A percentile compares a stretch with the other conserved stretches of the same genome.
phyloP scores from a whole-genome alignment of 2,888 invertebrate genomes.

The Halocaridina rubra region DNA sequence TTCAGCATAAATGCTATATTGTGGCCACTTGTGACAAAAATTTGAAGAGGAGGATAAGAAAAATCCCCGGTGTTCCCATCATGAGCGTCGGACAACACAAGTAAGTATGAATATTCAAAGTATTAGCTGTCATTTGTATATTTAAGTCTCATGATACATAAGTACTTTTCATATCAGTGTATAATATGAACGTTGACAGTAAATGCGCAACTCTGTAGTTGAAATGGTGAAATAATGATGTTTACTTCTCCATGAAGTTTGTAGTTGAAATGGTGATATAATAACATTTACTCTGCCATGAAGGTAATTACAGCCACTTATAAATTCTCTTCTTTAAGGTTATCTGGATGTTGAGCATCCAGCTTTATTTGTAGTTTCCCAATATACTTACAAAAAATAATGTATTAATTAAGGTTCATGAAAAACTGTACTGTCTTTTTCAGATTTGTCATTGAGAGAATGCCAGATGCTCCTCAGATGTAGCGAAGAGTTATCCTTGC shows the following conservation, averaged over 20 bases:
- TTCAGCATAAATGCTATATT: constrained; percentile 96
- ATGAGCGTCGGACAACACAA: constrained; percentile 95
- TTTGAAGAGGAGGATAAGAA: constrained; percentile 91
- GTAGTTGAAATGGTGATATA: not conserved
- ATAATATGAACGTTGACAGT: not conserved
- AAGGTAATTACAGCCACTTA: too few species aligned
- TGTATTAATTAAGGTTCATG: too few species aligned
- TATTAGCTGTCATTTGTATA: not conserved
- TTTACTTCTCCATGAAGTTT: not conserved
- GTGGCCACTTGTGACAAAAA: constrained; percentile 99
- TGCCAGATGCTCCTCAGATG: constrained; percentile 53
- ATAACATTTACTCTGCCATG: too few species aligned
- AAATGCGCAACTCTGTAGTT: not conserved
- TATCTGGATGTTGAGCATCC: not conserved
- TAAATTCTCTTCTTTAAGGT: too few species aligned
- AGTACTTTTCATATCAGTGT: not conserved
- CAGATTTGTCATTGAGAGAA: constrained; percentile 50
- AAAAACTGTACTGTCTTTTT: constrained; percentile 15
- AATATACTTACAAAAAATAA: too few species aligned
- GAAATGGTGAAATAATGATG: not conserved
- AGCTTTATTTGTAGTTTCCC: too few species aligned
- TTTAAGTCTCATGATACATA: not conserved
- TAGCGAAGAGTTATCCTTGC: too few species aligned
- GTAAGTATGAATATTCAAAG: constrained; percentile 64
- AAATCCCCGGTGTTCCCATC: constrained; percentile 98